Evolutionary conservation across 2,113 vertebrate genomes (phyloP).

Genomic region (Crotalus horridus): DNA sequence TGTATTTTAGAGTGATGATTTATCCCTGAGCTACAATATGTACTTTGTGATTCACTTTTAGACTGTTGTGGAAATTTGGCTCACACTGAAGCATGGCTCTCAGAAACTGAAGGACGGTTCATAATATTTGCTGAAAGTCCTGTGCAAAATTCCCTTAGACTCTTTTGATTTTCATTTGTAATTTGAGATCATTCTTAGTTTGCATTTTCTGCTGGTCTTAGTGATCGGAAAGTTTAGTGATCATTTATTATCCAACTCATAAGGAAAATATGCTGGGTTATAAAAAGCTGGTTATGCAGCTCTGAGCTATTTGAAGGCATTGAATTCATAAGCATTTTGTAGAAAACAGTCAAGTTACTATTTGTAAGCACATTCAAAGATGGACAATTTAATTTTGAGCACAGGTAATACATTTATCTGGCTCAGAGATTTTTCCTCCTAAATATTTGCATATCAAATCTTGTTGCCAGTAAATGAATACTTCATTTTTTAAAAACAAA

Average conservation of each 20-base stretch:
- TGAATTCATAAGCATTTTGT: background rate
- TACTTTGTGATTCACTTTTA: fast-evolving
- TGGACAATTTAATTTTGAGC: background rate
- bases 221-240: background rate
- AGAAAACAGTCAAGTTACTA: background rate
- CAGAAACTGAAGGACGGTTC: fast-evolving
- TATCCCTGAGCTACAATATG: background rate
- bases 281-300: background rate
- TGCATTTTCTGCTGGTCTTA: background rate
- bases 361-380: background rate
- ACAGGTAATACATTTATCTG: no score
- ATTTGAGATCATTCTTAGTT: background rate
- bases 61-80: background rate
- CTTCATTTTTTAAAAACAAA: background rate
- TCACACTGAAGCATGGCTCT: fast-evolving
- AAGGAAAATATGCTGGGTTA: background rate
- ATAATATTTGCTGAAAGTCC: fast-evolving
- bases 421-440: background rate
- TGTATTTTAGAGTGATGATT: background rate
- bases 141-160: background rate
- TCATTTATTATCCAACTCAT: background rate
- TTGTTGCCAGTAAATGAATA: background rate
- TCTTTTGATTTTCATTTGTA: background rate
- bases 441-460: background rate
- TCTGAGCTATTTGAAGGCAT: background rate